phyloP scores from a whole-genome alignment of 2,113 vertebrate genomes.

The Petroica traversi region DNA sequence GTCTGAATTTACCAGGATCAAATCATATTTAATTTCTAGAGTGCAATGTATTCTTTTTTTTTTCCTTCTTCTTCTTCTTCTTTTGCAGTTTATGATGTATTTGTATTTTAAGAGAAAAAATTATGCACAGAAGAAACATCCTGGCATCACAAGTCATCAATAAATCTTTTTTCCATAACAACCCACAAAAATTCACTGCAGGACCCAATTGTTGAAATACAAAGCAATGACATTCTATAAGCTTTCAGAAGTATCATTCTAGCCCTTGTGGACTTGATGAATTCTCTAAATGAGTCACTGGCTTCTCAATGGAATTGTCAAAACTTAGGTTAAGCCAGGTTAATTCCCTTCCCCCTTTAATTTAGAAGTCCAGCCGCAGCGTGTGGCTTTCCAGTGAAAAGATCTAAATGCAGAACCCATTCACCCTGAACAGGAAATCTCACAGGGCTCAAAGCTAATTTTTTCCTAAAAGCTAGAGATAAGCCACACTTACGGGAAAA shows the following conservation, averaged over 20 bases:
- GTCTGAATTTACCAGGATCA: not conserved
- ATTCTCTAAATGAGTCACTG: conserved; percentile 53
- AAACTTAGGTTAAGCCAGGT: conserved; percentile 28
- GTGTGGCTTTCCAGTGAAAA: not conserved
- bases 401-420: not conserved
- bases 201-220: conserved; percentile 43
- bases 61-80: too few relatives aligned
- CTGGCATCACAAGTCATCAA: not conserved
- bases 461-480: conserved; percentile 25
- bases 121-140: not conserved
- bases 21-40: not conserved
- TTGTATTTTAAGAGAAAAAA: not conserved
- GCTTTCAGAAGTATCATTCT: conserved; percentile 45
- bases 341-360: conserved; percentile 31
- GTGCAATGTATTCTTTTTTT: too few relatives aligned
- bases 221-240: conserved; percentile 34
- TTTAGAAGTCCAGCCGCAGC: conserved; percentile 40
- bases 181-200: conserved; percentile 34
- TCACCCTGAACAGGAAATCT: not conserved
- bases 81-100: not conserved
- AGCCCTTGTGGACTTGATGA: conserved; percentile 7
- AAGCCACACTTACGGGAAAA: not conserved
- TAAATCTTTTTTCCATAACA: conserved; percentile 49
- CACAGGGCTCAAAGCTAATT: not conserved
- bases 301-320: conserved; percentile 36